phyloP scores from a whole-genome alignment of 2,797 vertebrate species.

The Sebastes steindachneri region DNA sequence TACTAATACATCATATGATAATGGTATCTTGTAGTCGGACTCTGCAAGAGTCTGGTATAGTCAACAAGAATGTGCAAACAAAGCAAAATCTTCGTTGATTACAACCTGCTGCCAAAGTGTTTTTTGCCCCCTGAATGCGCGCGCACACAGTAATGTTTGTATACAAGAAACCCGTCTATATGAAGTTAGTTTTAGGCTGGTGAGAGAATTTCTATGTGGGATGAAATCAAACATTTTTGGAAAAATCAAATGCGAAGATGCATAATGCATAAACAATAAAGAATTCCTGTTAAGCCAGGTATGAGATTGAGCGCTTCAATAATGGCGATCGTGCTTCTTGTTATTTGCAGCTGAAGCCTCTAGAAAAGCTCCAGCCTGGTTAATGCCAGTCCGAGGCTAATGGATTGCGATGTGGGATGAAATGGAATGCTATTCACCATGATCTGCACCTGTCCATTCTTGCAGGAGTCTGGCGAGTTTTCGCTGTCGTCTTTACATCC shows the following conservation, averaged over 20 bases:
- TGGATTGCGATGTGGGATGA: slow-evolving; percentile 70
- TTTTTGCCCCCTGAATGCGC: no score
- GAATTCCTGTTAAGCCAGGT: not conserved
- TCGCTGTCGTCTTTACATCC: slow-evolving; percentile 97
- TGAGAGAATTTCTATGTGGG: not conserved
- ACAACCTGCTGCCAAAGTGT: no score
- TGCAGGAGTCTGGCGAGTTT: slow-evolving; percentile 98
- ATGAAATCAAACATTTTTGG: not conserved
- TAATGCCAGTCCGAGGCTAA: slow-evolving; percentile 15
- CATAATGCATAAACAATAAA: slow-evolving; percentile 28
- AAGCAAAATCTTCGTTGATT: no score
- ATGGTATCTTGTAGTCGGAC: no score
- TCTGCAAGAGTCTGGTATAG: no score
- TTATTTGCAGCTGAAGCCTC: not conserved
- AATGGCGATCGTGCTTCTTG: slow-evolving; percentile 27
- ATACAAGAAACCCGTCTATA: not conserved
- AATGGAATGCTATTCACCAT: slow-evolving; percentile 94
- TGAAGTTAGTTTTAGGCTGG: slow-evolving; percentile 5
- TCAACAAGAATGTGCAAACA: no score
- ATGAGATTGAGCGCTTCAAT: slow-evolving; percentile 8
- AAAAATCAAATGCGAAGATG: slow-evolving; percentile 1
- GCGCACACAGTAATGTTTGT: no score
- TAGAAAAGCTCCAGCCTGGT: slow-evolving; percentile 6
- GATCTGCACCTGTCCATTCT: slow-evolving; percentile 99
- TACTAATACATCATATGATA: no score